Evolutionary conservation across 2,888 invertebrate species (phyloP).

Genomic region (Scaptomyza tumidula): DNA sequence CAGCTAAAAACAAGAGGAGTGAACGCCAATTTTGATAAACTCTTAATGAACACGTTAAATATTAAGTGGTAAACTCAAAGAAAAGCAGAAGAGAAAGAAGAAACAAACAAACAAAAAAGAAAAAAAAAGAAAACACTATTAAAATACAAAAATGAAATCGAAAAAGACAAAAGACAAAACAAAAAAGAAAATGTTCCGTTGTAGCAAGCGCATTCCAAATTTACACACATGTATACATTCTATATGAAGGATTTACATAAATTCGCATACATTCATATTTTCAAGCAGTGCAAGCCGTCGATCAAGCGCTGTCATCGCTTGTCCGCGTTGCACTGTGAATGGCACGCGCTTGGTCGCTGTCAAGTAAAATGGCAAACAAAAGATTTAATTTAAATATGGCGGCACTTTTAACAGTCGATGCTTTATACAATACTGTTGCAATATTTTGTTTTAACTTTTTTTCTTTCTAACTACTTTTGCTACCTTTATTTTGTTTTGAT

Average conservation of each 20-base stretch:
- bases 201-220: constrained; percentile 63
- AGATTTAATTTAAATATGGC: constrained; percentile 17
- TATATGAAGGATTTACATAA: neutral
- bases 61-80: constrained; percentile 64
- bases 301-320: constrained; percentile 9
- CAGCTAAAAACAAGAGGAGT: constrained; percentile 33
- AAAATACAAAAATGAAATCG: constrained; percentile 26
- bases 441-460: constrained; percentile 52
- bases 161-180: constrained; percentile 38
- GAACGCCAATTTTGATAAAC: constrained; percentile 53
- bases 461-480: constrained; percentile 42
- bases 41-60: constrained; percentile 49
- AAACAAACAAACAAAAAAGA: constrained; percentile 9
- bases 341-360: constrained; percentile 16
- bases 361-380: constrained; percentile 12
- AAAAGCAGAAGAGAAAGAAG: constrained; percentile 56
- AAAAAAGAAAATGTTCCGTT: constrained; percentile 41
- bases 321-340: constrained; percentile 33
- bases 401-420: constrained; percentile 41
- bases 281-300: constrained; percentile 37
- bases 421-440: constrained; percentile 70
- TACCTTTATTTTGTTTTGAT: constrained; percentile 62
- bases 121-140: constrained; percentile 22
- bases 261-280: constrained; percentile 27
- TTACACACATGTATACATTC: constrained; percentile 9